These are phyloP conservation scores for Chouioia cunea DNA, from an alignment of 2,888 invertebrate species.

Conservation along the genomic window DNA sequence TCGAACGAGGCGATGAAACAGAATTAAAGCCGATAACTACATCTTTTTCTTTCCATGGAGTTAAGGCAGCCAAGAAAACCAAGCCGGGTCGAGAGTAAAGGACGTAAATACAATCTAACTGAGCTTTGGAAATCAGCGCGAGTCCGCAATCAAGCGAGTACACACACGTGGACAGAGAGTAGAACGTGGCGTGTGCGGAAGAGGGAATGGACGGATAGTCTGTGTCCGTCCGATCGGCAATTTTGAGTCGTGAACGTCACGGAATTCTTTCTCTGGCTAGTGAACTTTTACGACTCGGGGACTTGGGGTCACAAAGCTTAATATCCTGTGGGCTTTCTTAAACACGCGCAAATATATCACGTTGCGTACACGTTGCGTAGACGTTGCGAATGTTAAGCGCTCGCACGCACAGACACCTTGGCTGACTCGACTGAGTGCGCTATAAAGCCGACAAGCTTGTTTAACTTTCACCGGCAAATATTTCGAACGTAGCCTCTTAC, in stretches of 20 bases:
- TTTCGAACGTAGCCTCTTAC: too few species aligned
- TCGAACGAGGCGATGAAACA: constrained; percentile 8
- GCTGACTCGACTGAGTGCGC: constrained; percentile 16
- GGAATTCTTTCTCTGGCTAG: background rate
- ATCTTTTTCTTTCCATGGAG: too few species aligned
- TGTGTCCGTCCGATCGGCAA: too few species aligned
- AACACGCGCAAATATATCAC: background rate
- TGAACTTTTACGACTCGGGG: constrained; percentile 18
- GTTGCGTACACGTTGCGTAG: background rate
- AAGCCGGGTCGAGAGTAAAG: too few species aligned
- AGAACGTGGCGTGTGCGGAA: too few species aligned
- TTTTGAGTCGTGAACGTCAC: background rate
- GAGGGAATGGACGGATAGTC: too few species aligned
- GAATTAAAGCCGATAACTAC: constrained; percentile 20
- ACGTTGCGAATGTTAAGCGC: too few species aligned
- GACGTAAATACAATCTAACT: background rate
- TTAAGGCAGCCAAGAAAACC: too few species aligned
- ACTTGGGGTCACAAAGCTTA: constrained; percentile 20
- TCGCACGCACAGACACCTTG: background rate
- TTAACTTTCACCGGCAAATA: constrained; percentile 14
- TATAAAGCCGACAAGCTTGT: constrained; percentile 23
- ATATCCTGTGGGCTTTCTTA: constrained; percentile 34
- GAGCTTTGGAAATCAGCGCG: constrained; percentile 17
- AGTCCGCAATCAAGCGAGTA: constrained; percentile 27
- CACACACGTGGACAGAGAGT: constrained; percentile 23